These are phyloP conservation scores for Orthonyx spaldingii DNA, from an alignment of 2,113 vertebrate genomes.

Conservation along the genomic window DNA sequence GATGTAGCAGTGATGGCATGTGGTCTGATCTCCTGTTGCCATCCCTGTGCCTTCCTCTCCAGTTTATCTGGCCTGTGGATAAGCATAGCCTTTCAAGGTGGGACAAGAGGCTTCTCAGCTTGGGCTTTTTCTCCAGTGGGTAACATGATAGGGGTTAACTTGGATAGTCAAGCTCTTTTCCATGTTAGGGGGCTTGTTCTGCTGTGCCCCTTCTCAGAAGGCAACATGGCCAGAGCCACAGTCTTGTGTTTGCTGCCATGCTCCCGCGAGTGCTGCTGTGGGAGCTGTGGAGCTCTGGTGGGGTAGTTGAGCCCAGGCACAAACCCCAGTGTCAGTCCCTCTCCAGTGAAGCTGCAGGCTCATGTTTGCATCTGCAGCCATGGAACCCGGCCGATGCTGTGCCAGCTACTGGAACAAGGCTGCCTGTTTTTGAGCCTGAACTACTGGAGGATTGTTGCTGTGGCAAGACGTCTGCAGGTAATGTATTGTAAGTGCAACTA, in stretches of 20 bases:
- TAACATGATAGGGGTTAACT: neutral
- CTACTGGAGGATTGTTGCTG: neutral
- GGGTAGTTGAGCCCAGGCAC: neutral
- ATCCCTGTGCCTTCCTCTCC: neutral
- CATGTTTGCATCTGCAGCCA: accelerated
- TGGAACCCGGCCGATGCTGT: accelerated
- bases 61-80: accelerated
- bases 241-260: accelerated
- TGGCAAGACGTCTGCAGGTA: neutral
- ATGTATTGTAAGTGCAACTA: neutral
- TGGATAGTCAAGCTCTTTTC: neutral
- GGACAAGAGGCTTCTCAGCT: neutral
- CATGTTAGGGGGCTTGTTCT: neutral
- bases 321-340: neutral
- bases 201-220: neutral
- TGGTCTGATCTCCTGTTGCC: neutral
- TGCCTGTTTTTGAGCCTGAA: neutral
- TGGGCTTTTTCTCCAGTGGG: neutral
- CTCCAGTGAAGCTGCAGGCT: neutral
- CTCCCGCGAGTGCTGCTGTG: neutral
- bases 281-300: neutral
- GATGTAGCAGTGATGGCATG: neutral
- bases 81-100: neutral
- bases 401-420: neutral
- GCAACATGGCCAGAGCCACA: accelerated